A percentile compares a stretch with the other conserved stretches of the same genome.
Conservation (phyloP, 2,888 invertebrate genomes). For the Ichneumoninae sp. region DNA sequence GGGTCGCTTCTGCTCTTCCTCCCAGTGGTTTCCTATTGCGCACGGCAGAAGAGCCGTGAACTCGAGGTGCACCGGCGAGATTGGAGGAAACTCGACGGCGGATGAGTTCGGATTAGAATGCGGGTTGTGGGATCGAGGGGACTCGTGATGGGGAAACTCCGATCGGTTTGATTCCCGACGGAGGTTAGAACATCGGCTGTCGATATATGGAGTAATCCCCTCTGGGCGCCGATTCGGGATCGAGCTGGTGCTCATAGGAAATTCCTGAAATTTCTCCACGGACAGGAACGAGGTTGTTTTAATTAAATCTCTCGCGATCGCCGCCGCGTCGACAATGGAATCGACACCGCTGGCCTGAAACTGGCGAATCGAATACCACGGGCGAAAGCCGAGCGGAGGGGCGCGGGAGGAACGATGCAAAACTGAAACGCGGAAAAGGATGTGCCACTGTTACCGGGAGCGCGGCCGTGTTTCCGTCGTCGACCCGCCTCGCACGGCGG, state of each 20-base stretch:
- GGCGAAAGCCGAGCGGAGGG: not conserved
- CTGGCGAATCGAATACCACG: not conserved
- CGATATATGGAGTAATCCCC: conserved; percentile 53
- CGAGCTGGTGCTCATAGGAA: conserved; percentile 23
- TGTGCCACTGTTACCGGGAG: conserved; percentile 49
- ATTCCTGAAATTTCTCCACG: conserved; percentile 41
- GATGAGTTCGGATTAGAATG: conserved; percentile 40
- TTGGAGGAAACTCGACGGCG: conserved; percentile 52
- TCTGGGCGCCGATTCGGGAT: not conserved
- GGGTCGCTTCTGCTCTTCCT: conserved; percentile 44
- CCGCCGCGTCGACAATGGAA: conserved; percentile 9
- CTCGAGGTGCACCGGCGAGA: conserved; percentile 30
- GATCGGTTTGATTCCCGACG: conserved; percentile 39
- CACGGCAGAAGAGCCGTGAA: conserved; percentile 27
- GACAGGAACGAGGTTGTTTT: conserved; percentile 9
- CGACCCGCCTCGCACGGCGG: not conserved
- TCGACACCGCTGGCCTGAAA: conserved; percentile 24
- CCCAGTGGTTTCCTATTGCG: conserved; percentile 14
- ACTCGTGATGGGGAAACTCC: conserved; percentile 29
- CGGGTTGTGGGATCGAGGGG: conserved; percentile 6
- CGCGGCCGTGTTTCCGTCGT: conserved; percentile 64
- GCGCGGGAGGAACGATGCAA: conserved; percentile 19
- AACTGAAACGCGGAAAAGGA: conserved; percentile 61
- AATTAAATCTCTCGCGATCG: conserved; percentile 37
- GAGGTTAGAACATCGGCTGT: conserved; percentile 47